Percentiles rank a stretch among this genome's conserved stretches.
Conservation (phyloP, 2,113 vertebrate genomes). For the Paramisgurnus dabryanus region DNA sequence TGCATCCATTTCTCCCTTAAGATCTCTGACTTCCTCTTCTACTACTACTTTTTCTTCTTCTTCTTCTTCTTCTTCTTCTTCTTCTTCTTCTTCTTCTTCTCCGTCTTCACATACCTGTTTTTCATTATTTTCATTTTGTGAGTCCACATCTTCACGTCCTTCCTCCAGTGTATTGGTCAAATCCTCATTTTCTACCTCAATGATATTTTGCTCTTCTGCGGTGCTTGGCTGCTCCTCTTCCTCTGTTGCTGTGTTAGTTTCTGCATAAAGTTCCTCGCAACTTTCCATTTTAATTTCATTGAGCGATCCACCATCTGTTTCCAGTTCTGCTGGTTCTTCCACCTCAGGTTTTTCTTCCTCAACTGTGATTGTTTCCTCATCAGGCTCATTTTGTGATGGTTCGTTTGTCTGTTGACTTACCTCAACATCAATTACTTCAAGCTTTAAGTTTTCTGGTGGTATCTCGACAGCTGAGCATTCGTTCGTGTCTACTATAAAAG, state of each 20-base stretch:
- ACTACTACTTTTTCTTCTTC: background rate
- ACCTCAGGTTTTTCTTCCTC: background rate
- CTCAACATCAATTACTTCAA: background rate
- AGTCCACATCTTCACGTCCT: background rate
- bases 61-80: background rate
- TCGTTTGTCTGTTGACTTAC: slow-evolving; percentile 3
- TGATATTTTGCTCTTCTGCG: background rate
- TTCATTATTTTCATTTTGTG: background rate
- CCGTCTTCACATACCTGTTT: background rate
- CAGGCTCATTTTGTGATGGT: background rate
- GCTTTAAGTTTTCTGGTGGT: background rate
- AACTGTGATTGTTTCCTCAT: background rate
- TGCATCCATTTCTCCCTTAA: background rate
- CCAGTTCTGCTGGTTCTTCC: slow-evolving; percentile 22
- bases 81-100: background rate
- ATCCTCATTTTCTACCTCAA: background rate
- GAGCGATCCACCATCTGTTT: background rate
- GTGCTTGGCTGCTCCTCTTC: background rate
- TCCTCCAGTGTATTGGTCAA: background rate
- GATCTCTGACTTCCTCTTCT: background rate
- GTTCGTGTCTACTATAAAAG: background rate
- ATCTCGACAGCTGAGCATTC: background rate
- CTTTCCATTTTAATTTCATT: background rate
- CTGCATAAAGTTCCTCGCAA: background rate
- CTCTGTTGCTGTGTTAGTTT: background rate